phyloP scores from a whole-genome alignment of 2,888 invertebrate species.

The Diabrotica balteata region DNA sequence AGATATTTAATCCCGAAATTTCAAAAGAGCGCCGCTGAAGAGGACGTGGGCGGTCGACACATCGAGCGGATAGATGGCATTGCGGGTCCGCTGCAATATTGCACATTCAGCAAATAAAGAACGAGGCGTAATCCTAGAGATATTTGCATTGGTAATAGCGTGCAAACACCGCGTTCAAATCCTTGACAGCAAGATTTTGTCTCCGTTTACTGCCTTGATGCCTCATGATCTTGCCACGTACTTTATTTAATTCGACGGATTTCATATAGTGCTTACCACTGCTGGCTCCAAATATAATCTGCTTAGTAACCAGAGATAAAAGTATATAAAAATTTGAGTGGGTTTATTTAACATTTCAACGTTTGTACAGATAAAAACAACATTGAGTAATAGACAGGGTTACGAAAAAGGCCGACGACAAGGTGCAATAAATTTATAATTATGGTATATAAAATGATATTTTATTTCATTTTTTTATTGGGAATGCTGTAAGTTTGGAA shows the following conservation, averaged over 20 bases:
- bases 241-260: constrained; percentile 4
- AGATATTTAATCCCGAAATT: not conserved
- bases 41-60: not conserved
- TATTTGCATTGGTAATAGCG: constrained; percentile 35
- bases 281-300: not conserved
- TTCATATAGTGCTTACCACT: constrained; percentile 8
- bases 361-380: too few species aligned
- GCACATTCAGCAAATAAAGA: constrained; percentile 28
- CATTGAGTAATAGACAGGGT: too few species aligned
- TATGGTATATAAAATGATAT: too few species aligned
- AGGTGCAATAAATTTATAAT: too few species aligned
- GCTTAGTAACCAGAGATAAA: too few species aligned
- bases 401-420: too few species aligned
- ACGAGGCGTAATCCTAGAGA: constrained; percentile 22
- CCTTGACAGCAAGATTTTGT: constrained; percentile 26
- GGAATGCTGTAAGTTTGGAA: too few species aligned
- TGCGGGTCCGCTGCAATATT: not conserved
- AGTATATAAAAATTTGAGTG: too few species aligned
- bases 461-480: too few species aligned
- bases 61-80: constrained; percentile 4
- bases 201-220: constrained; percentile 8
- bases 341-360: too few species aligned
- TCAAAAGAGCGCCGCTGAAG: not conserved
- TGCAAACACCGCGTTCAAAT: constrained; percentile 30
- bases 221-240: not conserved